A percentile compares a stretch with the other conserved stretches of the same genome.
phyloP scores from a whole-genome alignment of 2,797 vertebrate species.

The Lophius americanus region DNA sequence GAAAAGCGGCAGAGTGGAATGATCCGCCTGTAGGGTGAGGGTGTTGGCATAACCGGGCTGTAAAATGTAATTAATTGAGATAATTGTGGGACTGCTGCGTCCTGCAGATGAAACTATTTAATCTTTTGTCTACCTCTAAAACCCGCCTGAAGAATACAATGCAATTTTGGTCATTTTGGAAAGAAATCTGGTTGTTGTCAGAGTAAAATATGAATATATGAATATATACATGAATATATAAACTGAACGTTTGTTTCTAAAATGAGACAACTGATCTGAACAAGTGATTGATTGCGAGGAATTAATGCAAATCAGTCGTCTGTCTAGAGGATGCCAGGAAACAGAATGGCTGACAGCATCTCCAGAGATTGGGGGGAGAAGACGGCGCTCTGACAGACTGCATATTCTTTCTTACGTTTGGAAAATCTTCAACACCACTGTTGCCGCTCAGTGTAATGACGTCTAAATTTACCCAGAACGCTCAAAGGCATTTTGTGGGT shows the following conservation, averaged over 20 bases:
- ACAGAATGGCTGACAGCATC: background rate
- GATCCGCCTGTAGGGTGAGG: too few species aligned
- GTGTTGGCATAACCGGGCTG: too few species aligned
- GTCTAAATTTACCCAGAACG: constrained; percentile 16
- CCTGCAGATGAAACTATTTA: too few species aligned
- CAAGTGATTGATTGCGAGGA: constrained; percentile 50
- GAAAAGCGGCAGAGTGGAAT: too few species aligned
- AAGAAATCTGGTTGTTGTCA: constrained; percentile 7
- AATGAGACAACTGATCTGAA: constrained; percentile 49
- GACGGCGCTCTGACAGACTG: background rate
- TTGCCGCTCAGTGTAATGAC: background rate
- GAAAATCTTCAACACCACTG: too few species aligned
- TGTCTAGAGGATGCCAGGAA: constrained; percentile 5
- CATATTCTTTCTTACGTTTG: background rate
- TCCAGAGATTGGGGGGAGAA: background rate
- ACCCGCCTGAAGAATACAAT: too few species aligned
- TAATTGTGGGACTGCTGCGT: too few species aligned
- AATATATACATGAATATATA: background rate
- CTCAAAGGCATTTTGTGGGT: constrained; percentile 18
- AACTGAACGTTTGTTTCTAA: constrained; percentile 39
- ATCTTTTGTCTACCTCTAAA: too few species aligned
- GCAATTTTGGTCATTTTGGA: background rate
- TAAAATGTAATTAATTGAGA: too few species aligned
- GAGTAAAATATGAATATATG: constrained; percentile 32
- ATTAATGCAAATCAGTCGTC: constrained; percentile 38